Conservation (phyloP, 2,888 invertebrate species). For the Amphipoea lucens region DNA sequence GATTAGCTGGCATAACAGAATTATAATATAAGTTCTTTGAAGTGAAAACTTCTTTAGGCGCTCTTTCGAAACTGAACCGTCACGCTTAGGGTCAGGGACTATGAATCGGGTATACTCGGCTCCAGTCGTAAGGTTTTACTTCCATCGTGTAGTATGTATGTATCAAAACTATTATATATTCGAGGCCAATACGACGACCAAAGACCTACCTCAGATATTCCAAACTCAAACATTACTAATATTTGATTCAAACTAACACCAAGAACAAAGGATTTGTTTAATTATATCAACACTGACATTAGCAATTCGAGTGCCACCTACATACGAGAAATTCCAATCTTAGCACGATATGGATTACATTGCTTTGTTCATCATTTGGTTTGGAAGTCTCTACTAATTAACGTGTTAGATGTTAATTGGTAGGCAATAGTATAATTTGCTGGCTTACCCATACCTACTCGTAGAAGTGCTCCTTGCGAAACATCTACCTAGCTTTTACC, state of each 20-base stretch:
- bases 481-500: neutral
- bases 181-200: neutral
- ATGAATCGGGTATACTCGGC: neutral
- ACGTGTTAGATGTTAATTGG: neutral
- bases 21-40: neutral
- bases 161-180: neutral
- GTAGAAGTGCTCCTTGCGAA: neutral
- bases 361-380: slow-evolving; percentile 32
- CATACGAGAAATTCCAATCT: slow-evolving; percentile 29
- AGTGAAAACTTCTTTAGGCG: neutral
- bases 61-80: neutral
- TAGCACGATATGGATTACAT: slow-evolving; percentile 14
- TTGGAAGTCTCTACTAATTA: slow-evolving; percentile 24
- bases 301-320: slow-evolving; percentile 26
- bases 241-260: slow-evolving; percentile 24
- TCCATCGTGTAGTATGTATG: neutral
- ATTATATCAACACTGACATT: slow-evolving; percentile 22
- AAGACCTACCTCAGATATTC: neutral
- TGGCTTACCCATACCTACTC: neutral
- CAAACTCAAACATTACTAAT: slow-evolving; percentile 16
- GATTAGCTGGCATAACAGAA: neutral
- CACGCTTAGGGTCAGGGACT: no score
- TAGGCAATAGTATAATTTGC: no score
- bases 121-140: neutral
- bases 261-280: slow-evolving; percentile 27